Percentiles rank a stretch among this genome's conserved stretches.
These are phyloP conservation scores for Silurus asotus DNA, from an alignment of 2,113 vertebrate species.

Conservation along the genomic window DNA sequence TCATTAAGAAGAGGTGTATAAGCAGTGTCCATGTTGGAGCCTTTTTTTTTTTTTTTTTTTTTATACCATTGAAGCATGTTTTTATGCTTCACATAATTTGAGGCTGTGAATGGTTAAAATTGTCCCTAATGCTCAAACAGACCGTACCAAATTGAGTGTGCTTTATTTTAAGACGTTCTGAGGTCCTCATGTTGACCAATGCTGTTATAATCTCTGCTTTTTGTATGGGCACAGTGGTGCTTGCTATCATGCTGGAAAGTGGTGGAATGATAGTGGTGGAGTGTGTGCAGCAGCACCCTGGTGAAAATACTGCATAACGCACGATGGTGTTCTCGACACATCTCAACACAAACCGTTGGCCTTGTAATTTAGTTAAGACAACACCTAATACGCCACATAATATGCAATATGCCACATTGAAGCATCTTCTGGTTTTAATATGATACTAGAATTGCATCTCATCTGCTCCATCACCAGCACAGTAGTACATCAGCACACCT, in stretches of 20 bases:
- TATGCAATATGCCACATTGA: not conserved
- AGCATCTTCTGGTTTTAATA: not conserved
- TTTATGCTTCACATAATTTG: not conserved
- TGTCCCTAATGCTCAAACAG: not conserved
- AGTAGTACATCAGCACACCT: not conserved
- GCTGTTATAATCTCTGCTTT: not conserved
- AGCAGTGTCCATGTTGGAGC: not conserved
- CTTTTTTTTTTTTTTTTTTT: not conserved
- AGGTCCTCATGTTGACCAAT: not conserved
- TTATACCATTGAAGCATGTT: not conserved
- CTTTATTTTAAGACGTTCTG: not conserved
- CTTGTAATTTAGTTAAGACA: constrained; percentile 28
- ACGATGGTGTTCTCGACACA: not conserved
- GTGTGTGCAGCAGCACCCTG: not conserved
- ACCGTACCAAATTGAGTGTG: not conserved
- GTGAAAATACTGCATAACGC: not conserved
- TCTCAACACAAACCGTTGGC: not conserved
- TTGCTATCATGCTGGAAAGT: not conserved
- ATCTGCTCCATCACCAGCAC: not conserved
- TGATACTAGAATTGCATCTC: not conserved
- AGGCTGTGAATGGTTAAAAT: not conserved
- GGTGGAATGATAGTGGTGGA: not conserved
- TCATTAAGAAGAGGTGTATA: not conserved
- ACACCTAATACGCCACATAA: not conserved
- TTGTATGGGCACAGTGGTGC: not conserved